Percentiles rank a stretch among this genome's conserved stretches.
Evolutionary conservation across 2,888 invertebrate species (phyloP).

Genomic region (Troides aeacus): DNA sequence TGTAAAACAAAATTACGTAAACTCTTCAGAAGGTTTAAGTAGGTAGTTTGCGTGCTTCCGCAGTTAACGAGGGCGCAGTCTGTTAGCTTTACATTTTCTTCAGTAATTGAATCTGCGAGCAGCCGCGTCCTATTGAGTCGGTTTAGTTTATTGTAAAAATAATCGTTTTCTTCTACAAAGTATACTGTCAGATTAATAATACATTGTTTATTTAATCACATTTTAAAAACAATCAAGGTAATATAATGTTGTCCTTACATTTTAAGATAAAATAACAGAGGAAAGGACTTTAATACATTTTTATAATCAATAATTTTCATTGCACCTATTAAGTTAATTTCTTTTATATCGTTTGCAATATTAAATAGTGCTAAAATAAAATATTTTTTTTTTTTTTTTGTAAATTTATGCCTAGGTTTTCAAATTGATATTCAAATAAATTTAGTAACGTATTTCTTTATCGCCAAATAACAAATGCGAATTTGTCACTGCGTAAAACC

Average conservation of each 20-base stretch:
- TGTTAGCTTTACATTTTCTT: constrained; percentile 30
- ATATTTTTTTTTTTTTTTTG: too few species aligned
- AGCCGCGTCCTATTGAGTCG: constrained; percentile 14
- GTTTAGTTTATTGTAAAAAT: constrained; percentile 14
- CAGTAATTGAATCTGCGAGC: constrained; percentile 28
- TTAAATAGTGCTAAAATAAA: not conserved
- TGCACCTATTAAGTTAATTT: not conserved
- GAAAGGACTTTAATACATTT: not conserved
- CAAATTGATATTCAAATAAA: too few species aligned
- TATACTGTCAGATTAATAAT: not conserved
- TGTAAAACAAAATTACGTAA: constrained; percentile 23
- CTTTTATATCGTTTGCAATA: not conserved
- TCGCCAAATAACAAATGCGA: not conserved
- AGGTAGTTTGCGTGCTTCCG: constrained; percentile 26
- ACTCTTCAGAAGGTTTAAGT: constrained; percentile 22
- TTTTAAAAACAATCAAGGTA: too few species aligned
- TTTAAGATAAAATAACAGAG: not conserved
- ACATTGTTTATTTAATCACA: not conserved
- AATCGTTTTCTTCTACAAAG: constrained; percentile 7
- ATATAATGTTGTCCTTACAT: too few species aligned
- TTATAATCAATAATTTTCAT: too few species aligned
- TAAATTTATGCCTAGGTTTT: too few species aligned
- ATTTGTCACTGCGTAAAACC: not conserved
- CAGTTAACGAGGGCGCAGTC: constrained; percentile 26
- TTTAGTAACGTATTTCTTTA: not conserved